Evolutionary conservation across 2,888 invertebrate genomes (phyloP).

Genomic region (Euspilapteryx auroguttella): DNA sequence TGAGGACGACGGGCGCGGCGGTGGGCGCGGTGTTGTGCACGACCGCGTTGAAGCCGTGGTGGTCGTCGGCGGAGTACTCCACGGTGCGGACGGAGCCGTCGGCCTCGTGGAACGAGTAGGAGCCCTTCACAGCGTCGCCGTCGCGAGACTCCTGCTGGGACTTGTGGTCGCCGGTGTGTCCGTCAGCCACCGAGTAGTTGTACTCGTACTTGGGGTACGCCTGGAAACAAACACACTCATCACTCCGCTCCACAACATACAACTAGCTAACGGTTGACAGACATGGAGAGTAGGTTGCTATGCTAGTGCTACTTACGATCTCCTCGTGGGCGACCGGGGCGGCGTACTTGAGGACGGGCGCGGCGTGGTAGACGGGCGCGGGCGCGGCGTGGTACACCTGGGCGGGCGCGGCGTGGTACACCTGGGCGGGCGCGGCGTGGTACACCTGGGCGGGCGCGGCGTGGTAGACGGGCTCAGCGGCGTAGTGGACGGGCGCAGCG

Average conservation of each 20-base stretch:
- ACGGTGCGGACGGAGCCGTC: slow-evolving; percentile 57
- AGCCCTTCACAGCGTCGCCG: slow-evolving; percentile 65
- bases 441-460: slow-evolving; percentile 7
- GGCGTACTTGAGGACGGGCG: slow-evolving; percentile 12
- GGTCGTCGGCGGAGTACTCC: slow-evolving; percentile 55
- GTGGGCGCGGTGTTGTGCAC: no score
- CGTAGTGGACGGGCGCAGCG: no score
- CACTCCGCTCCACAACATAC: slow-evolving; percentile 1
- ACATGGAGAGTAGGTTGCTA: slow-evolving; percentile 19
- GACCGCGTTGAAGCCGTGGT: slow-evolving; percentile 50
- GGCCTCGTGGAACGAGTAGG: slow-evolving; percentile 41
- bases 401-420: slow-evolving; percentile 4
- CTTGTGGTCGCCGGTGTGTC: slow-evolving; percentile 63
- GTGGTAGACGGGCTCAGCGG: slow-evolving; percentile 13
- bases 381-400: slow-evolving; percentile 11
- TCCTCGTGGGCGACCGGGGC: slow-evolving; percentile 16
- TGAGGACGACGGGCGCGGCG: slow-evolving; percentile 39
- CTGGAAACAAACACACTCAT: slow-evolving; percentile 15
- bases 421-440: slow-evolving; percentile 7
- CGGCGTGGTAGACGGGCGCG: slow-evolving; percentile 13
- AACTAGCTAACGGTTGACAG: slow-evolving; percentile 18
- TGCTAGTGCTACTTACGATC: slow-evolving; percentile 12
- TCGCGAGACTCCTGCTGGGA: slow-evolving; percentile 60
- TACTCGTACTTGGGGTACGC: slow-evolving; percentile 63
- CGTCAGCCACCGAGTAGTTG: slow-evolving; percentile 60